Conservation (phyloP, 2,113 vertebrate species). For the Elephas maximus region DNA sequence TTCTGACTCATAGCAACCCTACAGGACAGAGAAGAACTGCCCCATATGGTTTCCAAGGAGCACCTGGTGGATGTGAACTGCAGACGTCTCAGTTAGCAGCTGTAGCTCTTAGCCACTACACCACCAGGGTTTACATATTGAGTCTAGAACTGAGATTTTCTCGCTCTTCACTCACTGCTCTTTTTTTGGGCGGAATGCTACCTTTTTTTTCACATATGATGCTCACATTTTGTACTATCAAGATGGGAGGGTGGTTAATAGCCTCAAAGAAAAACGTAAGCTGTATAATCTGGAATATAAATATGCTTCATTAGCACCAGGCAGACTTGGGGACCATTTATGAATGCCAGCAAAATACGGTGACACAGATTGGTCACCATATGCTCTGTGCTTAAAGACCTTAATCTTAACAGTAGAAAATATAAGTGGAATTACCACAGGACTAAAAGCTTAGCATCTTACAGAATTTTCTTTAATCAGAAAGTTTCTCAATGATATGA, state of each 20-base stretch:
- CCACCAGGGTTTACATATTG: too few species aligned
- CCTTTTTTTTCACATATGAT: neutral
- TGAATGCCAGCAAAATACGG: neutral
- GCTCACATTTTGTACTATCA: constrained; percentile 56
- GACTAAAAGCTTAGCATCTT: constrained; percentile 75
- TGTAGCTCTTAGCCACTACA: too few species aligned
- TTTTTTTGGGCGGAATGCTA: neutral
- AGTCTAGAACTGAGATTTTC: neutral
- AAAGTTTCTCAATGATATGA: constrained; percentile 80
- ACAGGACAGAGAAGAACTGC: too few species aligned
- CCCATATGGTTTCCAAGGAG: too few species aligned
- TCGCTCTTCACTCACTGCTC: neutral
- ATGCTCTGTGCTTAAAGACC: constrained; percentile 79
- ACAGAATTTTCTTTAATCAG: constrained; percentile 74
- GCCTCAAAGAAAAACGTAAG: constrained; percentile 72
- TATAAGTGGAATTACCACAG: constrained; percentile 80
- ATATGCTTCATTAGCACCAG: constrained; percentile 67
- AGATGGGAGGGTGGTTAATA: constrained; percentile 58
- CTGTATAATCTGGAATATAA: constrained; percentile 65
- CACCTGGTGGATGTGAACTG: too few species aligned
- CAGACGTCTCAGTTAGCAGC: too few species aligned
- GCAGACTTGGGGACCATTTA: constrained; percentile 68
- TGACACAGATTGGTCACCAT: constrained; percentile 54
- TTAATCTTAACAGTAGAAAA: constrained; percentile 72
- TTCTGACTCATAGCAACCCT: too few species aligned